Evolutionary conservation across 2,797 vertebrate genomes (phyloP).

Genomic region (Lagorchestes hirsutus): DNA sequence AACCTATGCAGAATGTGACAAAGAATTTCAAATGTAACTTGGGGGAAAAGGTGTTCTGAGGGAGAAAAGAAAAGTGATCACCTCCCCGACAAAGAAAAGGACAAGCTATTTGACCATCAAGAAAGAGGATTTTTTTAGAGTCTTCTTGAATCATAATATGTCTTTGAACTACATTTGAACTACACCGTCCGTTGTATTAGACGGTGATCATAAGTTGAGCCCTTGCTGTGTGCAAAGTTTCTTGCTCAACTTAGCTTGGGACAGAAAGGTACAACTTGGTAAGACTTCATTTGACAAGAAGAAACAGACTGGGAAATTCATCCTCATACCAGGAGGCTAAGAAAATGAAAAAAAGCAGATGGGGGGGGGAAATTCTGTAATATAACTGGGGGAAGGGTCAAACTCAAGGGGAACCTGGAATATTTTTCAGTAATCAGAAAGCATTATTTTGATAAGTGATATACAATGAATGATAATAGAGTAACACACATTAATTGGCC

Average conservation of each 20-base stretch:
- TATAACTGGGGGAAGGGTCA: background rate
- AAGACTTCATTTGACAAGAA: background rate
- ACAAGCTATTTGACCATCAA: background rate
- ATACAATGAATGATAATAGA: conserved; percentile 22
- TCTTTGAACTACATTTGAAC: background rate
- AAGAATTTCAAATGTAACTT: background rate
- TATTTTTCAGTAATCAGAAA: conserved; percentile 27
- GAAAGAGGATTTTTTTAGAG: background rate
- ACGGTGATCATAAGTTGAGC: background rate
- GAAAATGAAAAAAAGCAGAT: conserved; percentile 23
- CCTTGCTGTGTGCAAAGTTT: background rate
- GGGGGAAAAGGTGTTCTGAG: background rate
- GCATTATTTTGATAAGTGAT: conserved; percentile 44
- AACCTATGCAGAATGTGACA: conserved; percentile 13
- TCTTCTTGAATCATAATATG: background rate
- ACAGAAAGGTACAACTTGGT: background rate
- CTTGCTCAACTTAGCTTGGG: background rate
- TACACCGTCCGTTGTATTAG: background rate
- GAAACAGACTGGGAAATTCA: background rate
- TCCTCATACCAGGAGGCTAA: background rate
- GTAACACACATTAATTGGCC: conserved; percentile 4
- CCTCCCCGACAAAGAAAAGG: background rate
- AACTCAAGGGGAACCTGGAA: conserved; percentile 31
- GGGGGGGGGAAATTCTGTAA: background rate
- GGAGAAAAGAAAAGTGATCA: background rate